Evolutionary conservation across 2,113 vertebrate species (phyloP), one percentile per base, ranked within the genome.

Genomic region (Lagopus muta): DNA sequence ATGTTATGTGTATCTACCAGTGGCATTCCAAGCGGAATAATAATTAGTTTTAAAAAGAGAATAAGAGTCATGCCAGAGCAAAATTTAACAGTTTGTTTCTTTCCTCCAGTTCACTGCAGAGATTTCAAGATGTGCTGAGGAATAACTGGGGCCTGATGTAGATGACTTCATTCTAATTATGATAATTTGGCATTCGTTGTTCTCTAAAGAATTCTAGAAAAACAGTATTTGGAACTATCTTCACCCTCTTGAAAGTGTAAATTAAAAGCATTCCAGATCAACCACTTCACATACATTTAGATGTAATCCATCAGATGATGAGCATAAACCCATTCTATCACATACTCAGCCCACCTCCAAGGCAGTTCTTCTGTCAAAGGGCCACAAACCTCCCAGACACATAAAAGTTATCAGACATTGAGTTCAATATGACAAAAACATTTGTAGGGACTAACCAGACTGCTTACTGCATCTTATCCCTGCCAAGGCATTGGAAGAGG

Each of bases 211-310:
- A 94, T 28, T 6, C 52, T 90, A 75, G 65, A 92, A 93, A 88
- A 48, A 90, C 0, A 0, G 43, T 74, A 40, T 71, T 82, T 82
- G 82, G 86, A 95, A 36, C 73, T 94, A 90, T 66, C 52, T 48
- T 69, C 71, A 52, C 25, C 52, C 8, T 38, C 34, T 32, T 27
- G 18, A 52, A 27, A 36, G 16, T 50, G 34, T n/a, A 92, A 91
- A 93, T 85, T 36, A 45, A 86, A 95, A 88, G 40, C 92, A 88
- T 60, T 75, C 86, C 65, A 86, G 86, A 74, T 93, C 88, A 88
- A 52, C 55, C 61, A 21, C 65, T 28, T 28, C 67, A 47, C 30
- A 52, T 2, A 2, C 38, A 71, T 42, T 62, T 32, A 62, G 69
- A 72, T 43, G 20, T n/a, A 90, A 86, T 38, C 10, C 20, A 86